Evolutionary conservation across 2,797 vertebrate genomes (phyloP).

Genomic region (Coluber constrictor): DNA sequence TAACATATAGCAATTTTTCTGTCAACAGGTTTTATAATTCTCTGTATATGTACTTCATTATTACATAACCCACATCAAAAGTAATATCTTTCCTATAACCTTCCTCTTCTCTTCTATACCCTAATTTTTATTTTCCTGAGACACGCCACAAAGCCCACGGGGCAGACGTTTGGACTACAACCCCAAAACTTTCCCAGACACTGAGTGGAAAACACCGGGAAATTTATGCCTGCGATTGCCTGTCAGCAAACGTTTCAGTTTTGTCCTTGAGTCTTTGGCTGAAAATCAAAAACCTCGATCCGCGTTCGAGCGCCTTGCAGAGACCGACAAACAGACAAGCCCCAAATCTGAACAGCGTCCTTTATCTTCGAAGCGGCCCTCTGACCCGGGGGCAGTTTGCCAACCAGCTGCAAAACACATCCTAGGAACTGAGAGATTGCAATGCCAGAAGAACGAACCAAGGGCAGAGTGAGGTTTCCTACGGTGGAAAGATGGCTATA

Average conservation of each 20-base stretch:
- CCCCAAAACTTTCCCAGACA: background rate
- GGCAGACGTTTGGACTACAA: background rate
- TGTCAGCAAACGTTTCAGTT: background rate
- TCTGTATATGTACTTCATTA: too few species aligned
- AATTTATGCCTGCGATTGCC: background rate
- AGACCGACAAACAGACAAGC: background rate
- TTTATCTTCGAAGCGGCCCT: background rate
- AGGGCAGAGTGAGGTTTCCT: background rate
- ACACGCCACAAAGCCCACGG: background rate
- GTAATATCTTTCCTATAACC: too few species aligned
- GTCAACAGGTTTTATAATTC: too few species aligned
- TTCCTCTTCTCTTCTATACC: too few species aligned
- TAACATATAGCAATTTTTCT: too few species aligned
- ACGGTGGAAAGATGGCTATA: rapidly evolving
- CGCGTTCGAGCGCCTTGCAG: background rate
- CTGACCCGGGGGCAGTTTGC: background rate
- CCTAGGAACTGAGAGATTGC: background rate
- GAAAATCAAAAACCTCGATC: background rate
- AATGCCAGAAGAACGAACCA: background rate
- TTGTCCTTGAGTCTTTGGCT: background rate
- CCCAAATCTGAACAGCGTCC: background rate
- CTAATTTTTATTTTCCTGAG: too few species aligned
- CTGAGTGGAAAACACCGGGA: background rate
- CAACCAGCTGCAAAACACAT: background rate
- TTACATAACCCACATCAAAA: too few species aligned